A percentile compares a stretch with the other conserved stretches of the same genome.
Conservation (phyloP, 2,113 vertebrate species). For the Myrmecophaga tridactyla region DNA sequence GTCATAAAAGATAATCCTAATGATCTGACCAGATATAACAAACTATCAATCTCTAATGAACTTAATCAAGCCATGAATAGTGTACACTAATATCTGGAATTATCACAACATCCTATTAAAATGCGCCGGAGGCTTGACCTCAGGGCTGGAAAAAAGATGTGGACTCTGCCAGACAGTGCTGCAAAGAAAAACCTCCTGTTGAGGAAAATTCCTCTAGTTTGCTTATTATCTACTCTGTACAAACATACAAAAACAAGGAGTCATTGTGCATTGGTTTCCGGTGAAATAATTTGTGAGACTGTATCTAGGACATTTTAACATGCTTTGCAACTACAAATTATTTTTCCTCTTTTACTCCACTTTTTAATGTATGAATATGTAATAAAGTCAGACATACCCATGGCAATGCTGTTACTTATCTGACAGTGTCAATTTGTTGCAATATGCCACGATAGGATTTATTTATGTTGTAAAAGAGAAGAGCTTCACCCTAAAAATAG, state of each 20-base stretch:
- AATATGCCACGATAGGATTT: background rate
- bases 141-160: background rate
- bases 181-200: background rate
- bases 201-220: background rate
- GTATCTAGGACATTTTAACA: background rate
- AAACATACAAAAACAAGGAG: background rate
- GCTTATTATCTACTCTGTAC: background rate
- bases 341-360: background rate
- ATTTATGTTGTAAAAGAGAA: too few species aligned
- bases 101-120: too few species aligned
- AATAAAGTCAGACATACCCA: accelerated
- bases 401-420: too few species aligned
- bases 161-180: background rate
- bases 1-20: background rate
- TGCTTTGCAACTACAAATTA: background rate
- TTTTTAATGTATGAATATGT: background rate
- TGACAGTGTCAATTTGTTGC: background rate
- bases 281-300: background rate
- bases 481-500: too few species aligned
- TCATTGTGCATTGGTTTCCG: accelerated
- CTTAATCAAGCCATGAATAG: background rate
- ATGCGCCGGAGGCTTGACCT: too few species aligned
- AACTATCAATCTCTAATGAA: background rate
- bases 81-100: background rate
- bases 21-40: background rate